A percentile compares a stretch with the other conserved stretches of the same genome.
These are phyloP conservation scores for Orbicella faveolata DNA, from an alignment of 64 coral and sea anemone genomes.

Conservation along the genomic window DNA sequence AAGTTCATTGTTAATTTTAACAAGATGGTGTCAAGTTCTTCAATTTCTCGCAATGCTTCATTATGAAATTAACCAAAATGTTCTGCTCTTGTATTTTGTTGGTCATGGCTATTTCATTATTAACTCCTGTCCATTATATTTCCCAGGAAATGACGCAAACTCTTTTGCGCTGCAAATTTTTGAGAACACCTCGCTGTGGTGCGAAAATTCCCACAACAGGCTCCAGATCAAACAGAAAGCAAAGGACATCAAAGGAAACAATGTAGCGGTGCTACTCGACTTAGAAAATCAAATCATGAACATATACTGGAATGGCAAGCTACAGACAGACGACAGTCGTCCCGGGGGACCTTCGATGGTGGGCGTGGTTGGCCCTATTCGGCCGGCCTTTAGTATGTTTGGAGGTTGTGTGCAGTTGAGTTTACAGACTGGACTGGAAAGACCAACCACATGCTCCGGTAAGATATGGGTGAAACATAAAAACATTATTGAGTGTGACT, in stretches of 20 bases:
- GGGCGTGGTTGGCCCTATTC: constrained; percentile 59
- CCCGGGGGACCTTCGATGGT: constrained; percentile 66
- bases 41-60: too few relatives aligned
- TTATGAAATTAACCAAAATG: too few relatives aligned
- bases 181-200: constrained; percentile 72
- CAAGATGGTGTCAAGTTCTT: too few relatives aligned
- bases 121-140: background rate
- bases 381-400: constrained; percentile 73
- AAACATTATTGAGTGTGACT: too few relatives aligned
- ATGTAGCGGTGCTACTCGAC: constrained; percentile 77
- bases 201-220: constrained; percentile 53
- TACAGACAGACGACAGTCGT: constrained; percentile 73
- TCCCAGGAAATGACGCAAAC: constrained; percentile 57
- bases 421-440: constrained; percentile 59
- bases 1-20: too few relatives aligned
- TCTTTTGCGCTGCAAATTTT: constrained; percentile 79
- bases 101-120: background rate
- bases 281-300: constrained; percentile 65
- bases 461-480: background rate
- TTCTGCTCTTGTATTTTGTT: background rate
- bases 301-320: constrained; percentile 78
- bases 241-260: constrained; percentile 78
- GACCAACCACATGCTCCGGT: constrained; percentile 60
- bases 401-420: constrained; percentile 69
- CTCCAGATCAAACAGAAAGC: constrained; percentile 73